Evolutionary conservation across 2,113 vertebrate genomes (phyloP).

Genomic region (Leptobrachium ailaonicum): DNA sequence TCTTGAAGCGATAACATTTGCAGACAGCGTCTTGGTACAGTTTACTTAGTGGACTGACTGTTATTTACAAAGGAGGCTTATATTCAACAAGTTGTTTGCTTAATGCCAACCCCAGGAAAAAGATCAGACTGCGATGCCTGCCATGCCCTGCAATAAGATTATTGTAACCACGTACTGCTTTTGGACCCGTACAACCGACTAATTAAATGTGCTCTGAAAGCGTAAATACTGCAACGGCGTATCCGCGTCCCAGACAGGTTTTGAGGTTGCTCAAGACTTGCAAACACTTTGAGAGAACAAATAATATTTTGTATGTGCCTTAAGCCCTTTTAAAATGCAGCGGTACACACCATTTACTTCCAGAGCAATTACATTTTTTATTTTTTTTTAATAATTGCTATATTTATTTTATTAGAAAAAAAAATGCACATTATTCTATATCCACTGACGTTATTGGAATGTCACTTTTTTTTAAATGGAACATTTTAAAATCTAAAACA

Average conservation of each 20-base stretch:
- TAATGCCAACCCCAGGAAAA: not conserved
- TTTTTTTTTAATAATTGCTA: too few relatives aligned
- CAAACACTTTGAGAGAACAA: not conserved
- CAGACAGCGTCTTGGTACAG: not conserved
- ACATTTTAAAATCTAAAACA: too few relatives aligned
- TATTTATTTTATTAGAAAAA: too few relatives aligned
- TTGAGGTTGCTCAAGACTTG: not conserved
- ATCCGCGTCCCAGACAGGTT: not conserved
- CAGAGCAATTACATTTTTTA: too few relatives aligned
- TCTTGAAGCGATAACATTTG: not conserved
- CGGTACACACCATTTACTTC: too few relatives aligned
- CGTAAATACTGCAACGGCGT: not conserved
- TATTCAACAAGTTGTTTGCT: not conserved
- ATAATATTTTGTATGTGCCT: not conserved
- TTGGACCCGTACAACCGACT: not conserved
- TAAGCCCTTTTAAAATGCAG: too few relatives aligned
- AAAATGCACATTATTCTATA: too few relatives aligned
- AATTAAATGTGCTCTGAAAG: not conserved
- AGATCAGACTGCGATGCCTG: not conserved
- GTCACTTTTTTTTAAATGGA: too few relatives aligned
- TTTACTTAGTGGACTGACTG: not conserved
- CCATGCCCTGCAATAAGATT: not conserved
- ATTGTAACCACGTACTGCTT: not conserved
- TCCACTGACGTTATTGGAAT: too few relatives aligned
- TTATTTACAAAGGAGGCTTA: not conserved